Percentiles rank a stretch among this genome's conserved stretches.
Conservation (phyloP, 1,140 invertebrate genomes). For the Hetaerina americana region DNA sequence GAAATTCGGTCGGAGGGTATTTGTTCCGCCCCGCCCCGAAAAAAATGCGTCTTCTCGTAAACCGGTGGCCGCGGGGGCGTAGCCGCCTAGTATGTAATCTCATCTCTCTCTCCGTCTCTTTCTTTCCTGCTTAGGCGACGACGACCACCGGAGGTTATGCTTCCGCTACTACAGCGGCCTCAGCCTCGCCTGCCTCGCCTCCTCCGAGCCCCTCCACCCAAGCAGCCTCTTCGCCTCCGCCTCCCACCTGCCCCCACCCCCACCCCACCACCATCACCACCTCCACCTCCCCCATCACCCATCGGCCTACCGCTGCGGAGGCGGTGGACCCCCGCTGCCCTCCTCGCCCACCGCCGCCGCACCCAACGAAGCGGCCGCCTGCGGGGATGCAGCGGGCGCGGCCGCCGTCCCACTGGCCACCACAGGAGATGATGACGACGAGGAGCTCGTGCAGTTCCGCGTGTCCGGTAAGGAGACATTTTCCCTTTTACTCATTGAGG, state of each 20-base stretch:
- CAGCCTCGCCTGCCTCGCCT: conserved; percentile 31
- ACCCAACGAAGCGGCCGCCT: no score
- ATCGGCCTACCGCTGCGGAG: conserved; percentile 31
- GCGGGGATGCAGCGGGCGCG: background rate
- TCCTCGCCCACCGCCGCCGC: background rate
- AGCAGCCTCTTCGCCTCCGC: background rate
- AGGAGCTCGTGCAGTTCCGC: background rate
- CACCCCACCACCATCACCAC: conserved; percentile 35
- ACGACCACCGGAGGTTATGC: conserved; percentile 25
- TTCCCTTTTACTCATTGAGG: no score
- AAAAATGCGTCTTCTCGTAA: background rate
- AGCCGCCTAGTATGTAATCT: background rate
- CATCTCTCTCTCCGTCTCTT: background rate
- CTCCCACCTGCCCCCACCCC: conserved; percentile 30
- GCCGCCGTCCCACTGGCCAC: background rate
- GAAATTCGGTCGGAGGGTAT: no score
- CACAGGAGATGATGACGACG: background rate
- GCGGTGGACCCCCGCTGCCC: conserved; percentile 14
- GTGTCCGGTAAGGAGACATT: background rate
- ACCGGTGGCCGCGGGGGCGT: background rate
- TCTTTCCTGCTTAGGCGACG: background rate
- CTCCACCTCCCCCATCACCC: conserved; percentile 40
- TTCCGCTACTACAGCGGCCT: conserved; percentile 36
- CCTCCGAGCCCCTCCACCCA: conserved; percentile 28
- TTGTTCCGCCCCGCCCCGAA: background rate